phyloP scores from a whole-genome alignment of 2,797 vertebrate species.

The Scomberomorus guttatus region DNA sequence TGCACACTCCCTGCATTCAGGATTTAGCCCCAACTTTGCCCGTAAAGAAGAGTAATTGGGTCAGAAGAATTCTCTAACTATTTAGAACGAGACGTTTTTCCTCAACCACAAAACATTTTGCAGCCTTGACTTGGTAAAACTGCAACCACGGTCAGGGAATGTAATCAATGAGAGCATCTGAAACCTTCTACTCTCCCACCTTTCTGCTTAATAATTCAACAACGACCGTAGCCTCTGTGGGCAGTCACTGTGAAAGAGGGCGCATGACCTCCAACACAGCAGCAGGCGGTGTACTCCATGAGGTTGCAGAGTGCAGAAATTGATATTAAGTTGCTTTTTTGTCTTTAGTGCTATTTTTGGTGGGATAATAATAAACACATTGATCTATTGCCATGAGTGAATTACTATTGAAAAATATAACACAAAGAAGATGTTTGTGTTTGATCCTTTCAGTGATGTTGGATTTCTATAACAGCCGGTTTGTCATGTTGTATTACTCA shows the following conservation, averaged over 20 bases:
- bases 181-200: slow-evolving; percentile 49
- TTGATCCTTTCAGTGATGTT: not conserved
- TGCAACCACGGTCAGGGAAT: slow-evolving; percentile 21
- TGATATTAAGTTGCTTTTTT: slow-evolving; percentile 19
- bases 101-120: slow-evolving; percentile 9
- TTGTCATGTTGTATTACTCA: not conserved
- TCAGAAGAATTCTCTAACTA: slow-evolving; percentile 4
- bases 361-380: not conserved
- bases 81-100: not conserved
- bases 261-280: slow-evolving; percentile 66
- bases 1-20: not conserved
- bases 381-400: not conserved
- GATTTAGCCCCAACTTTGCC: not conserved
- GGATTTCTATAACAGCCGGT: not conserved
- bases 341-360: slow-evolving; percentile 27
- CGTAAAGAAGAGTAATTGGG: not conserved
- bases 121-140: slow-evolving; percentile 11
- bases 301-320: slow-evolving; percentile 47
- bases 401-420: not conserved
- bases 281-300: slow-evolving; percentile 58
- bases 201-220: slow-evolving; percentile 76
- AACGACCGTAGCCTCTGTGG: slow-evolving; percentile 56
- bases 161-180: slow-evolving; percentile 69
- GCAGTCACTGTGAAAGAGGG: slow-evolving; percentile 67
- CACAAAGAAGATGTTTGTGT: not conserved